phyloP scores from a whole-genome alignment of 1,140 invertebrate species.

The Meloidogyne hapla region DNA sequence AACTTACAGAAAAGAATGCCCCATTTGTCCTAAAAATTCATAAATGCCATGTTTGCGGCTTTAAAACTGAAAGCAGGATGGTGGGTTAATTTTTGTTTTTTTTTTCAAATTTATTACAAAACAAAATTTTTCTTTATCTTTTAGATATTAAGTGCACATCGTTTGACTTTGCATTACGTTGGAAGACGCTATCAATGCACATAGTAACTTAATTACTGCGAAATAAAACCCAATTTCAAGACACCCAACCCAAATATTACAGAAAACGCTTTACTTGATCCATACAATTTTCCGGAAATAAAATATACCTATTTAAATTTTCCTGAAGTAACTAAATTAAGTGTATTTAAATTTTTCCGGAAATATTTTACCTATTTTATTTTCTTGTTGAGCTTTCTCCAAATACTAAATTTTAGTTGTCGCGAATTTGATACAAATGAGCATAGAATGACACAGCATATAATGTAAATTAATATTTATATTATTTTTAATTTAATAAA shows the following conservation, averaged over 20 bases:
- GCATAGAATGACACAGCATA: conserved; percentile 54
- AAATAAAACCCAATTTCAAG: no score
- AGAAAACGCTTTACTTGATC: no score
- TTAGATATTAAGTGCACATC: conserved; percentile 34
- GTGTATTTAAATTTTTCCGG: no score
- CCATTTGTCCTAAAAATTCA: conserved; percentile 53
- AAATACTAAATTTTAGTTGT: conserved; percentile 35
- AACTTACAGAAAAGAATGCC: conserved; percentile 49
- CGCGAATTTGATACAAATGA: conserved; percentile 62
- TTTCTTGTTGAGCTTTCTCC: no score
- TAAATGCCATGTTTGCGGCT: conserved; percentile 53
- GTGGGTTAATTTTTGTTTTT: not conserved
- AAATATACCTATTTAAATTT: no score
- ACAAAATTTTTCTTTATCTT: not conserved
- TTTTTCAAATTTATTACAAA: no score
- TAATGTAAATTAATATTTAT: conserved; percentile 52
- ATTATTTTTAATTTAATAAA: not conserved
- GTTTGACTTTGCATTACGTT: conserved; percentile 49
- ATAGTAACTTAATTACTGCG: no score
- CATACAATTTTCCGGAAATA: not conserved
- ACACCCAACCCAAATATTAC: no score
- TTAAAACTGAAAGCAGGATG: conserved; percentile 51
- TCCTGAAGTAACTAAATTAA: no score
- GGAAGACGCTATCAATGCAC: conserved; percentile 54
- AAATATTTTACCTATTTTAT: no score